phyloP scores from a whole-genome alignment of 2,797 vertebrate species.

The Poeciliopsis turneri region DNA sequence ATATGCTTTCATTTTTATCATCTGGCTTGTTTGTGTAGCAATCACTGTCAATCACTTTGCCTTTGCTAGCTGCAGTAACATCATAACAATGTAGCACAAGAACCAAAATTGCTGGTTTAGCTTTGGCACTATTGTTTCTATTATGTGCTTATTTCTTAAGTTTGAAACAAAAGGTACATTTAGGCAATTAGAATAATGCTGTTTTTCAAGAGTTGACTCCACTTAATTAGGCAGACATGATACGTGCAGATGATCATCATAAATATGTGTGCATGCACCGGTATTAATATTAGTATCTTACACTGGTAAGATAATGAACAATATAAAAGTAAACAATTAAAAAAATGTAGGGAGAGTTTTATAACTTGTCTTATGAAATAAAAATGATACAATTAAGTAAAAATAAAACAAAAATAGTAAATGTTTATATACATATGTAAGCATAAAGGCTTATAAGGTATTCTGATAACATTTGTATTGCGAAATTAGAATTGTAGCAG shows the following conservation, averaged over 20 bases:
- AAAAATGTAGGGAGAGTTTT: not conserved
- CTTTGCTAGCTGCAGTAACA: conserved; percentile 32
- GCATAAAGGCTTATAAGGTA: not conserved
- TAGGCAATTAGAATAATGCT: not conserved
- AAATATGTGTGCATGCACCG: not conserved
- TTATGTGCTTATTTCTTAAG: not conserved
- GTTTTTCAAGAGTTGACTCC: not conserved
- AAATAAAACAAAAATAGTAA: not conserved
- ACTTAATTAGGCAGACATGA: not conserved
- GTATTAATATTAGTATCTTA: not conserved
- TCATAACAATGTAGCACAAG: conserved; percentile 10
- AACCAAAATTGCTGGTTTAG: not conserved
- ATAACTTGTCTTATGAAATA: not conserved
- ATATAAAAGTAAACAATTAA: not conserved
- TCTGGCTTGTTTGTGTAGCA: conserved; percentile 48
- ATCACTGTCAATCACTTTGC: conserved; percentile 57
- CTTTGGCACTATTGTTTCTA: not conserved
- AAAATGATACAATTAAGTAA: not conserved
- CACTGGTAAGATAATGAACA: no score
- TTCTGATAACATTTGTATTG: not conserved
- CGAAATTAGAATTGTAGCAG: not conserved
- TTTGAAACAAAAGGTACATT: not conserved
- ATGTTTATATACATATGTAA: no score
- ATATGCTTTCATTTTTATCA: conserved; percentile 46
- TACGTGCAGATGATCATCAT: not conserved